Conservation (phyloP, 2,113 vertebrate species). For the Anser brachyrhynchus region DNA sequence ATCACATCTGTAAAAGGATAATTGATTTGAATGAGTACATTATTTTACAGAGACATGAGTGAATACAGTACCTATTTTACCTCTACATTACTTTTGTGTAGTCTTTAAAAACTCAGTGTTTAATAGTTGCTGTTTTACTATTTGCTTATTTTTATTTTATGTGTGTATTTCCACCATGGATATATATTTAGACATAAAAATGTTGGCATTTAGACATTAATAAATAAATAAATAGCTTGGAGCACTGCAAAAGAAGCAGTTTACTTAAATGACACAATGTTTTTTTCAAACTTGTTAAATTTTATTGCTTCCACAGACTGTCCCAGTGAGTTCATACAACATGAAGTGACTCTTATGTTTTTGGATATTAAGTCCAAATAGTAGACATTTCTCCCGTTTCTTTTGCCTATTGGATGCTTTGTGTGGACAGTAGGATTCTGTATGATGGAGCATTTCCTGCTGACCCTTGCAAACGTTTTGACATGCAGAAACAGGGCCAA, state of each 20-base stretch:
- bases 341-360: background rate
- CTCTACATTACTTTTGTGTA: background rate
- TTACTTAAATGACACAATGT: background rate
- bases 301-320: background rate
- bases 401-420: background rate
- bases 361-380: background rate
- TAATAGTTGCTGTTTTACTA: background rate
- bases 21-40: slow-evolving; percentile 49
- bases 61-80: background rate
- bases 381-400: background rate
- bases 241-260: background rate
- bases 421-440: background rate
- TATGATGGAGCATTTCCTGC: background rate
- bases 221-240: background rate
- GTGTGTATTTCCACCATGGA: background rate
- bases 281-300: background rate
- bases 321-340: background rate
- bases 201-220: background rate
- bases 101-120: background rate
- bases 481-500: background rate
- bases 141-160: background rate
- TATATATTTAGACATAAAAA: background rate
- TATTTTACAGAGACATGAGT: slow-evolving; percentile 15
- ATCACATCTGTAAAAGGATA: slow-evolving; percentile 45
- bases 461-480: background rate